Conservation (phyloP, 1,140 invertebrate species). For the Periplaneta americana region DNA sequence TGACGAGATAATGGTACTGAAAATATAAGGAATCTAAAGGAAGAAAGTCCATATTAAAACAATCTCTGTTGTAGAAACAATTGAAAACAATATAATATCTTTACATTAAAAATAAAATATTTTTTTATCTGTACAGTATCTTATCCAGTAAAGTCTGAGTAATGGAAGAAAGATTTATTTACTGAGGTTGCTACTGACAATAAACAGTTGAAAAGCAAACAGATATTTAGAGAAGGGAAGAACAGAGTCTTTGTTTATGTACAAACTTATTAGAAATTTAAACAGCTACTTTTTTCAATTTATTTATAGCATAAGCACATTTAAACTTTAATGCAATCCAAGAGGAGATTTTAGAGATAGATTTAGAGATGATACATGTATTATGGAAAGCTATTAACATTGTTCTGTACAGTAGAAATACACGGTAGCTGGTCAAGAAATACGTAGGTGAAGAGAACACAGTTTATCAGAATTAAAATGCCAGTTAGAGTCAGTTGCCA, state of each 20-base stretch:
- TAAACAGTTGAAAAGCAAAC: too few relatives aligned
- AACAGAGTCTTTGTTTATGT: neutral
- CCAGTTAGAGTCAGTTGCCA: neutral
- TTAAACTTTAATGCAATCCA: neutral
- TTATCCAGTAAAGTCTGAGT: neutral
- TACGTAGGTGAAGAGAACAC: neutral
- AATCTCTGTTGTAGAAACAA: neutral
- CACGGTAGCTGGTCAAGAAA: neutral
- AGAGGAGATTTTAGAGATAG: too few relatives aligned
- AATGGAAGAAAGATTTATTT: neutral
- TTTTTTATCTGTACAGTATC: neutral
- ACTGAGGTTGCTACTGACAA: neutral
- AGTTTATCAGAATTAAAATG: neutral
- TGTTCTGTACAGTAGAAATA: neutral
- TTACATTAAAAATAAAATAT: too few relatives aligned
- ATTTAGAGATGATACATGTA: too few relatives aligned
- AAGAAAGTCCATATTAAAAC: neutral
- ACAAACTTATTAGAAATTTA: neutral
- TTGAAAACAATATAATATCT: neutral
- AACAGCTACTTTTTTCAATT: neutral
- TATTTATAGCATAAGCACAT: neutral
- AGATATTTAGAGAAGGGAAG: neutral
- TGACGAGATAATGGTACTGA: too few relatives aligned
- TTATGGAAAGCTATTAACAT: neutral
- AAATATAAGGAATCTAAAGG: too few relatives aligned